These are phyloP conservation scores for Synergus japonicus DNA, from an alignment of 2,888 invertebrate genomes.

Conservation along the genomic window DNA sequence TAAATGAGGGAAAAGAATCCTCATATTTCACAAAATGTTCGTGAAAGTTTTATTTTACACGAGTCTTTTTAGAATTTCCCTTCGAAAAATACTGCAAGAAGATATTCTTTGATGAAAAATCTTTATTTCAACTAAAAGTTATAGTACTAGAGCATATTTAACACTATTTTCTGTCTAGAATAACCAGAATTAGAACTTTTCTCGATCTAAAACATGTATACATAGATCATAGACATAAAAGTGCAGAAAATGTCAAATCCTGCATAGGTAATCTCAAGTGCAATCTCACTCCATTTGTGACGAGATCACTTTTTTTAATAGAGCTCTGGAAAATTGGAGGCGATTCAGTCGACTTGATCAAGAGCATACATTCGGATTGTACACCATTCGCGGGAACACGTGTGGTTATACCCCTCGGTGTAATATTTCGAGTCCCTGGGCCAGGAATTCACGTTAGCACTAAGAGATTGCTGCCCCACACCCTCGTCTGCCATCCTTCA, in stretches of 20 bases:
- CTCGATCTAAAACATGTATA: too few species aligned
- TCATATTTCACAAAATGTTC: not conserved
- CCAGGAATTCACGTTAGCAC: conserved; percentile 75
- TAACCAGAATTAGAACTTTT: too few species aligned
- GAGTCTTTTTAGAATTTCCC: not conserved
- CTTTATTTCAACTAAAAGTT: too few species aligned
- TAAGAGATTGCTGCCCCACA: conserved; percentile 75
- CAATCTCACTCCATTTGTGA: not conserved
- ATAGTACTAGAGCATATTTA: too few species aligned
- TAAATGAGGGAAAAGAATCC: not conserved
- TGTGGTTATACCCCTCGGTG: conserved; percentile 62
- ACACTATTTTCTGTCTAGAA: too few species aligned
- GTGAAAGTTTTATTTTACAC: not conserved
- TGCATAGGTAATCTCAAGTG: not conserved
- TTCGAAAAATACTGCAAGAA: not conserved
- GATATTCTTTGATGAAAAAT: not conserved
- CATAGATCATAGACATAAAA: too few species aligned
- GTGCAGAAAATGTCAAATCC: too few species aligned
- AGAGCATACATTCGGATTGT: conserved; percentile 40
- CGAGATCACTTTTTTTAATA: conserved; percentile 47
- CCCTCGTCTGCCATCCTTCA: conserved; percentile 62
- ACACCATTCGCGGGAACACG: conserved; percentile 12
- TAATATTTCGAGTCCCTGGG: conserved; percentile 74
- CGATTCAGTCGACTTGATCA: conserved; percentile 55
- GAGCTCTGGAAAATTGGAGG: conserved; percentile 48